A percentile compares a stretch with the other conserved stretches of the same genome.
These are phyloP conservation scores for Apostichopus japonicus DNA, from an alignment of 35 echinoderm and acorn worm genomes.

Conservation along the genomic window DNA sequence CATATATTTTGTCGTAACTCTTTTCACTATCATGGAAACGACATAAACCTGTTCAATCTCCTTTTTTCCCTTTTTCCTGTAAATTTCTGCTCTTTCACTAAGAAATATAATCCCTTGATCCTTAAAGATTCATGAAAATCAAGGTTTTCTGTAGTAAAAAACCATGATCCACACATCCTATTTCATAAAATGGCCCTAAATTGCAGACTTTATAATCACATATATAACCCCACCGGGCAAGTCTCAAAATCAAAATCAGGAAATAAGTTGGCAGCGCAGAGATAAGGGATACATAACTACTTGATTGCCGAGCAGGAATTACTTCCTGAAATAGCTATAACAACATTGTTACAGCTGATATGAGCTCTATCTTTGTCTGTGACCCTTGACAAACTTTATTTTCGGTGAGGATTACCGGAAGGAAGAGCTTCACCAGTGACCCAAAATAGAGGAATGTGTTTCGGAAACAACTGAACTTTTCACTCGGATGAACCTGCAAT, in stretches of 20 bases:
- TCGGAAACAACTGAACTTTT: constrained; percentile 2
- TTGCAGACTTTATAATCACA: too few relatives aligned
- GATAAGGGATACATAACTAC: background rate
- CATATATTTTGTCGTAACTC: too few relatives aligned
- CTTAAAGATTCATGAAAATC: too few relatives aligned
- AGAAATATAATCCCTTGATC: too few relatives aligned
- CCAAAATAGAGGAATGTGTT: background rate
- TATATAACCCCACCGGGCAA: too few relatives aligned
- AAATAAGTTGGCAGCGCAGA: background rate
- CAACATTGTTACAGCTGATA: constrained; percentile 24
- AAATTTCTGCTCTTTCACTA: too few relatives aligned
- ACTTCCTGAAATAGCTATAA: constrained; percentile 30
- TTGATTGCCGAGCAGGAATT: background rate
- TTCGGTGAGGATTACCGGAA: background rate
- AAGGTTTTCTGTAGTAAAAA: too few relatives aligned
- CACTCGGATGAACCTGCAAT: background rate
- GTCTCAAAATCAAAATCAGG: background rate
- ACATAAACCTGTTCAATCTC: too few relatives aligned
- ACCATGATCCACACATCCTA: too few relatives aligned
- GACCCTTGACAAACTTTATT: constrained; percentile 27
- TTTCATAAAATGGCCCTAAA: too few relatives aligned
- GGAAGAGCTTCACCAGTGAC: background rate
- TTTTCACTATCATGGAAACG: too few relatives aligned
- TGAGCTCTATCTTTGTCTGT: background rate
- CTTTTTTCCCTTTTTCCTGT: too few relatives aligned